Percentiles rank a stretch among this genome's conserved stretches.
Conservation (phyloP, 2,797 vertebrate species). For the Coracias cyanogaster region DNA sequence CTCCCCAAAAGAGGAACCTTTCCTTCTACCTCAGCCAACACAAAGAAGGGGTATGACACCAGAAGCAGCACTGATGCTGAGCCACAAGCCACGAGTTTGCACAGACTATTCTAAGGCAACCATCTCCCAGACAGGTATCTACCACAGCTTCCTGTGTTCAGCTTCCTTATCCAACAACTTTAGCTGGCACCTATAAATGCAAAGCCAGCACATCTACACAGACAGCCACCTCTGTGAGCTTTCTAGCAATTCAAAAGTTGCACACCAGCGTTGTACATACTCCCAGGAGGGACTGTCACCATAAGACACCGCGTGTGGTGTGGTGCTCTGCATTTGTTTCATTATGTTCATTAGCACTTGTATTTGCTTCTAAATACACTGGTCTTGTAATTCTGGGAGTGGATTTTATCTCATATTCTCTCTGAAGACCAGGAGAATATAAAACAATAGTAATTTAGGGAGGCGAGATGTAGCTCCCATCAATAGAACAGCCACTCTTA, state of each 20-base stretch:
- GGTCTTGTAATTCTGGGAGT: conserved; percentile 47
- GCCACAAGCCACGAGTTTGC: not conserved
- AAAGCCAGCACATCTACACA: not conserved
- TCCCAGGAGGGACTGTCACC: not conserved
- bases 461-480: not conserved
- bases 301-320: not conserved
- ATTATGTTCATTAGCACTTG: not conserved
- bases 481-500: not conserved
- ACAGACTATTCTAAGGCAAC: not conserved
- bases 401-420: conserved; percentile 2
- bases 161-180: not conserved
- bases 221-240: not conserved
- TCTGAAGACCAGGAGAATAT: not conserved
- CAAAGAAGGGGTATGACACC: not conserved
- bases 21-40: not conserved
- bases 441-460: conserved; percentile 22
- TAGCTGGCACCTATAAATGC: no score
- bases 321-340: not conserved
- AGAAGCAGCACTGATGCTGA: not conserved
- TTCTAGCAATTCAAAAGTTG: not conserved
- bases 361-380: not conserved
- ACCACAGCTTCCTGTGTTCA: not conserved
- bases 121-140: not conserved
- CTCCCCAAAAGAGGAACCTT: not conserved
- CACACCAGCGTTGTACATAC: rapidly evolving